Base-by-base conservation (phyloP, 2,113 vertebrate genomes). In the Megaceryle maxima region DNA sequence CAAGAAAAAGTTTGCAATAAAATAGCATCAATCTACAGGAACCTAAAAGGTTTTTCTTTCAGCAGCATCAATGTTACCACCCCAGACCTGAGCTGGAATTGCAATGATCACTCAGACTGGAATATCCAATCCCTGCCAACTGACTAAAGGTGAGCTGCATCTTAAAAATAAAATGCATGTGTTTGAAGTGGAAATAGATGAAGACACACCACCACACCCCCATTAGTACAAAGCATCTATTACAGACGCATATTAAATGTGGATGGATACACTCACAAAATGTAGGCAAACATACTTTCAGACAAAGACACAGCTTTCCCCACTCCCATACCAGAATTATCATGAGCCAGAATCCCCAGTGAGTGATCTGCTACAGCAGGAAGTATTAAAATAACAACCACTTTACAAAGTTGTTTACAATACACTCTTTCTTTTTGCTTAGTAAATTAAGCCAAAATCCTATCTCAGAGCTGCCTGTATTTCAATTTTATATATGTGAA, bases 401-500 rank as follows among this genome's bases (percentile, higher is more conserved):
- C 55, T 93, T 92, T 68, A 13, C 67, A 48, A 94, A 88, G 35
- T 87, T 93, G 84, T 94, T 92, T 96, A 94, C 83, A 86, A 90
- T 37, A 83, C 48, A 31, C 43, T 25, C 50, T 33, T 22, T 9
- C 37, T 46, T 93, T 83, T 82, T 69, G 44, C 37, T 83, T 59
- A 66, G 59, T 53, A 91, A 88, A 92, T 75, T 29, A 77, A 55
- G n/a, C 28, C 62, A 59, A 86, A 93, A 86, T 41, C 33, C 14
- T 68, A 16, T 35, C 83, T 81, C 67, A 46, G 22, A 78, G 79
- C 33, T 75, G 64, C 16, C 35, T 74, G 39, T 90, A 92, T 87
- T 95, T 92, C 83, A 67, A n/a, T 77, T 86, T 88, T 60, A 83
- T 78, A 53, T 33, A 78, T 21, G 48, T 24, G 55, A 95, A 75